Evolutionary conservation across 2,113 vertebrate species (phyloP).

Genomic region (Tetraodon nigroviridis): DNA sequence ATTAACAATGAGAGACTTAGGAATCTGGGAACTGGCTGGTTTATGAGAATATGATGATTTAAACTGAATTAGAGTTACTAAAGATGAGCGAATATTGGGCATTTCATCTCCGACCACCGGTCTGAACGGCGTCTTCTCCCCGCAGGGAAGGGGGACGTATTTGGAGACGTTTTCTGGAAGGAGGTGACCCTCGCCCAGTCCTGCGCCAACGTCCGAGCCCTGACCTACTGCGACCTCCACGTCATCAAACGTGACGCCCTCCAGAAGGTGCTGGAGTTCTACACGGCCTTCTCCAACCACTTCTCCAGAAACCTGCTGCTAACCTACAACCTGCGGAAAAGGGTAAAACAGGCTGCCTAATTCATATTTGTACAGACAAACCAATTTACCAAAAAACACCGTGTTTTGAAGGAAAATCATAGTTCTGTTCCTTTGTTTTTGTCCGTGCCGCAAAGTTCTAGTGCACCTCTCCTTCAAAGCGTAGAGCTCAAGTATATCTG

Average conservation of each 20-base stretch:
- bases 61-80: too few relatives aligned
- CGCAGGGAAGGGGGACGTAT: conserved; percentile 96
- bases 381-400: neutral
- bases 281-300: conserved; percentile 96
- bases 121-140: conserved; percentile 15
- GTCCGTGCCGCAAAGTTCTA: conserved; percentile 22
- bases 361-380: neutral
- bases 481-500: conserved; percentile 39
- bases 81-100: too few relatives aligned
- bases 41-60: too few relatives aligned
- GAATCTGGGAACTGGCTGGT: too few relatives aligned
- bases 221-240: conserved; percentile 98
- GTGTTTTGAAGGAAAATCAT: neutral
- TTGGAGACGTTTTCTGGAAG: conserved; percentile 99
- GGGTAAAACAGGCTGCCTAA: conserved; percentile 68
- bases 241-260: conserved; percentile 96
- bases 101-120: neutral
- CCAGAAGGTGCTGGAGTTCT: conserved; percentile 98
- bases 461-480: conserved; percentile 24
- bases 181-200: conserved; percentile 93
- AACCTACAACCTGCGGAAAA: conserved; percentile 95
- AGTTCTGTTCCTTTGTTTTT: conserved; percentile 4
- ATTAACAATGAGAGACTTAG: too few relatives aligned
- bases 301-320: conserved; percentile 97
- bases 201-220: conserved; percentile 92